Conservation (phyloP, 2,113 vertebrate genomes). For the Acinonyx jubatus region DNA sequence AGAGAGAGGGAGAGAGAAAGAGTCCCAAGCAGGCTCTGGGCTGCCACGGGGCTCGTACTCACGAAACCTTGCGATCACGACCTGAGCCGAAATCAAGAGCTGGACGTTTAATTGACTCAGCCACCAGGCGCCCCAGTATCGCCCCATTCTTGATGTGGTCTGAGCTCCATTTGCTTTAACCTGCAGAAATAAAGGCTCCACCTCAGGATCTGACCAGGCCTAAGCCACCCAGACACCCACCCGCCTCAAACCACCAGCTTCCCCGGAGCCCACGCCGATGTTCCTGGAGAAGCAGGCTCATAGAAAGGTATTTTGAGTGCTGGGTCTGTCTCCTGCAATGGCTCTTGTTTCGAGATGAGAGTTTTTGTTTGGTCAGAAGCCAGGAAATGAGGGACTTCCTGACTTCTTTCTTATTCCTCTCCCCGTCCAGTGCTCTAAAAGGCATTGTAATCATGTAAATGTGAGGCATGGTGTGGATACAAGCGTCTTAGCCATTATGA, state of each 20-base stretch:
- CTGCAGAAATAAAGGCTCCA: background rate
- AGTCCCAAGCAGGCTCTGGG: no score
- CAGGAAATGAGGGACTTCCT: background rate
- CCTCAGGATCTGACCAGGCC: background rate
- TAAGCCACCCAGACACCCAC: background rate
- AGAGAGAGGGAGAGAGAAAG: no score
- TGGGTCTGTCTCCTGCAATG: background rate
- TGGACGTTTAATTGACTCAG: no score
- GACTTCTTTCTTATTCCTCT: no score
- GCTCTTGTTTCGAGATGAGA: background rate
- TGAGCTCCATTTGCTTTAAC: background rate
- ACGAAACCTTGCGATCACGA: no score
- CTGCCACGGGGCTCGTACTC: no score
- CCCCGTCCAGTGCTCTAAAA: background rate
- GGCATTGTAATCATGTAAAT: background rate
- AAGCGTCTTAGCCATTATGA: background rate
- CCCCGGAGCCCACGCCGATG: accelerated
- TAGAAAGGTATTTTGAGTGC: no score
- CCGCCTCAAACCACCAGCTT: background rate
- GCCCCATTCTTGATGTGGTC: background rate
- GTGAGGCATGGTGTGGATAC: background rate
- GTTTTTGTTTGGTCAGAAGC: background rate
- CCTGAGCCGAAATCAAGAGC: no score
- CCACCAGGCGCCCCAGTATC: no score
- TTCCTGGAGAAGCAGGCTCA: background rate